Evolutionary conservation across 2,113 vertebrate genomes (phyloP).

Genomic region (Oophaga pumilio): DNA sequence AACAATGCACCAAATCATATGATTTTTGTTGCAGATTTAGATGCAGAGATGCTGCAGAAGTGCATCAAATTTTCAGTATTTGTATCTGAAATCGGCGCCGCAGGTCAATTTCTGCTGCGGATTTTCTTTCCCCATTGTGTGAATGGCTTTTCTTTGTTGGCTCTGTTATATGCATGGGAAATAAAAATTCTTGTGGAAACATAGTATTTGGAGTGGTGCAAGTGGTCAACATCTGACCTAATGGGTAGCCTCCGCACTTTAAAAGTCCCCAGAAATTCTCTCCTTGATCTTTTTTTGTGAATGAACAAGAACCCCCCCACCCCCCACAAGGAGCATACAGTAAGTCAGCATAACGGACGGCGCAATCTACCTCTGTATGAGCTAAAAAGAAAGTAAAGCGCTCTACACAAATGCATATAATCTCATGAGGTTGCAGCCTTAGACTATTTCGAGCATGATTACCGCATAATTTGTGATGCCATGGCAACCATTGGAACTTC

Average conservation of each 20-base stretch:
- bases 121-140: too few species aligned
- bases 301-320: not conserved
- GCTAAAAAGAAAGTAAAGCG: not conserved
- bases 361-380: slow-evolving; percentile 3
- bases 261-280: not conserved
- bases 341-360: not conserved
- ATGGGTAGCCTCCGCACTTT: too few species aligned
- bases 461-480: slow-evolving; percentile 61
- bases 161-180: too few species aligned
- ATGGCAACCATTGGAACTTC: slow-evolving; percentile 63
- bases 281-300: not conserved
- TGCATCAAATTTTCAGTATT: too few species aligned
- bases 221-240: not conserved
- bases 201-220: too few species aligned
- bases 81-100: too few species aligned
- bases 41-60: too few species aligned
- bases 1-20: too few species aligned
- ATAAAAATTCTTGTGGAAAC: too few species aligned
- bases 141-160: too few species aligned
- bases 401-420: slow-evolving; percentile 25
- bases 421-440: slow-evolving; percentile 55
- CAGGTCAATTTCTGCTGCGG: too few species aligned
- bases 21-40: too few species aligned
- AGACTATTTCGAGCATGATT: slow-evolving; percentile 45
- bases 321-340: not conserved